These are phyloP conservation scores for Belgica antarctica DNA, from an alignment of 2,888 invertebrate species.

Conservation along the genomic window DNA sequence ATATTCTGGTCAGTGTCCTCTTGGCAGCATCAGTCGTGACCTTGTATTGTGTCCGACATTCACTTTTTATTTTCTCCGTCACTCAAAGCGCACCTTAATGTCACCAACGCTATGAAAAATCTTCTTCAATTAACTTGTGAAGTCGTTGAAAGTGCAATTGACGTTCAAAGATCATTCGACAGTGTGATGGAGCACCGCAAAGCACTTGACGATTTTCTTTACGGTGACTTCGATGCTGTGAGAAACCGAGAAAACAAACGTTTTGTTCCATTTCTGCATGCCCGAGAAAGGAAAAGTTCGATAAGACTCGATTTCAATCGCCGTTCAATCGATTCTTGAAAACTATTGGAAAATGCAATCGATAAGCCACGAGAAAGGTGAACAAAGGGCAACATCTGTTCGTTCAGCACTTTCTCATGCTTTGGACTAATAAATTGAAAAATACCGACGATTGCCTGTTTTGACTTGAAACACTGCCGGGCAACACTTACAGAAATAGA, in stretches of 20 bases:
- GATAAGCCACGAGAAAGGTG: too few relatives aligned
- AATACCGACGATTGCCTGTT: too few relatives aligned
- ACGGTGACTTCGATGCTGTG: slow-evolving; percentile 31
- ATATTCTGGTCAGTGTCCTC: too few relatives aligned
- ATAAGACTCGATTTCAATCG: slow-evolving; percentile 10
- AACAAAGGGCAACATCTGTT: background rate
- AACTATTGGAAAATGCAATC: too few relatives aligned
- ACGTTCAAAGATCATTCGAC: slow-evolving; percentile 15
- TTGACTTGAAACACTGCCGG: too few relatives aligned
- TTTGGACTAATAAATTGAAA: too few relatives aligned
- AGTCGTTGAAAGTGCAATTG: background rate
- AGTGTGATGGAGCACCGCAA: background rate
- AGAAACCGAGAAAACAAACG: slow-evolving; percentile 24
- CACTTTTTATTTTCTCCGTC: background rate
- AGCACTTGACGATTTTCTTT: slow-evolving; percentile 29
- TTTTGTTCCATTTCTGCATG: slow-evolving; percentile 23
- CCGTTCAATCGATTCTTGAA: too few relatives aligned
- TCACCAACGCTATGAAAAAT: background rate
- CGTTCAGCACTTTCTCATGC: slow-evolving; percentile 1
- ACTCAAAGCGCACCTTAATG: background rate
- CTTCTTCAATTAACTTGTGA: background rate
- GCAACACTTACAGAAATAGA: too few relatives aligned
- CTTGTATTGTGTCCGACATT: slow-evolving; percentile 37
- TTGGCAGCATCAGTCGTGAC: too few relatives aligned
- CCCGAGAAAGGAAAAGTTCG: slow-evolving; percentile 38